A percentile compares a stretch with the other conserved stretches of the same genome.
These are phyloP conservation scores for Emydocephalus ijimae DNA, from an alignment of 2,113 vertebrate species.

Conservation along the genomic window DNA sequence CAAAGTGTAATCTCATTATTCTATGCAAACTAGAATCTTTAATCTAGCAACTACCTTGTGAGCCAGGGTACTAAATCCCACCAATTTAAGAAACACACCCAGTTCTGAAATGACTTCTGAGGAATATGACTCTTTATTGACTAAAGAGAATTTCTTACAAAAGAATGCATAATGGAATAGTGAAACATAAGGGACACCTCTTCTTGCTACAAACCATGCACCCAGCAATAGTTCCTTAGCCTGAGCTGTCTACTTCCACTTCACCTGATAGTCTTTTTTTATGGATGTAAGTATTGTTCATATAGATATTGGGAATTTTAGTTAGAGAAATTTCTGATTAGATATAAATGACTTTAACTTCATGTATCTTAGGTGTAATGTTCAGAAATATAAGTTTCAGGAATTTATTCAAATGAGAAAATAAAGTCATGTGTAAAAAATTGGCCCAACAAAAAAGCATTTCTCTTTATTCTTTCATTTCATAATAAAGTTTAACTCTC, in stretches of 20 bases:
- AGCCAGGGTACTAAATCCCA: background rate
- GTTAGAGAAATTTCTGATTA: background rate
- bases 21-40: background rate
- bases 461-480: constrained; percentile 67
- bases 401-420: constrained; percentile 6
- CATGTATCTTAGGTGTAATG: accelerated
- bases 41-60: background rate
- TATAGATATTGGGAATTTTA: background rate
- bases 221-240: background rate
- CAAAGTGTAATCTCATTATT: background rate
- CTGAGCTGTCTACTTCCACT: background rate
- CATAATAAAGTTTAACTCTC: constrained; percentile 69
- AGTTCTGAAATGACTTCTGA: background rate
- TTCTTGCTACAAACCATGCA: background rate
- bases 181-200: background rate
- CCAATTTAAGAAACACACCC: background rate
- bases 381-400: background rate
- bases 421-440: background rate
- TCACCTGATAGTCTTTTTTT: background rate
- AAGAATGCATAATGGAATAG: background rate
- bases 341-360: background rate
- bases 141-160: background rate
- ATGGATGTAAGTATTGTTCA: background rate
- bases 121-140: background rate
- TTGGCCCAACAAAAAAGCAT: constrained; percentile 49